These are phyloP conservation scores for Myripristis jacobus DNA, from an alignment of 2,797 vertebrate genomes.

Conservation along the genomic window DNA sequence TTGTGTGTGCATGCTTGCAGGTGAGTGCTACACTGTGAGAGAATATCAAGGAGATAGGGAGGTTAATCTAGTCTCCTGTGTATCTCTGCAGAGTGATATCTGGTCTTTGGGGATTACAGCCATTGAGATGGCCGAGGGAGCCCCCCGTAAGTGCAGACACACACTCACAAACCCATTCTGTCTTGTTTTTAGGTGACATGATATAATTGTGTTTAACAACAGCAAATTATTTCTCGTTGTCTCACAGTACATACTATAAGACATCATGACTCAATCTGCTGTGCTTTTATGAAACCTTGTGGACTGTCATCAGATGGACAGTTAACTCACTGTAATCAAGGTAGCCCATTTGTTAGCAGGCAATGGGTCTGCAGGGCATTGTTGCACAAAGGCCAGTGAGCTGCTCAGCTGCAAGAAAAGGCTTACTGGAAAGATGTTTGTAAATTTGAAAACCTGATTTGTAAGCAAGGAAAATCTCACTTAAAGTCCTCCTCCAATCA, in stretches of 20 bases:
- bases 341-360: slow-evolving; percentile 75
- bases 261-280: slow-evolving; percentile 67
- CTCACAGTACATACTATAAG: slow-evolving; percentile 40
- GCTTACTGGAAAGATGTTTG: slow-evolving; percentile 31
- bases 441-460: slow-evolving; percentile 42
- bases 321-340: slow-evolving; percentile 78
- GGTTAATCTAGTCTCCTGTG: slow-evolving; percentile 28
- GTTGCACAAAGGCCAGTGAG: slow-evolving; percentile 53
- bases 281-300: slow-evolving; percentile 46
- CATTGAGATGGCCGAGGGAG: slow-evolving; percentile 96
- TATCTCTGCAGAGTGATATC: slow-evolving; percentile 90
- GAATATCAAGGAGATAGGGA: neutral
- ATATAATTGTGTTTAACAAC: neutral
- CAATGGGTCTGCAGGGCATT: slow-evolving; percentile 68
- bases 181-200: slow-evolving; percentile 12
- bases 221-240: slow-evolving; percentile 21
- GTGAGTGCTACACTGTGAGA: neutral
- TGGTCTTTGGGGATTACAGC: slow-evolving; percentile 96
- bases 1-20: neutral
- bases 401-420: slow-evolving; percentile 37
- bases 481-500: too few relatives aligned
- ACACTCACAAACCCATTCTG: slow-evolving; percentile 7
- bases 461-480: slow-evolving; percentile 29
- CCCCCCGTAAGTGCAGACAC: slow-evolving; percentile 88
- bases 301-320: slow-evolving; percentile 74